These are phyloP conservation scores for Cisticola juncidis DNA, from an alignment of 2,113 vertebrate genomes.

Conservation along the genomic window DNA sequence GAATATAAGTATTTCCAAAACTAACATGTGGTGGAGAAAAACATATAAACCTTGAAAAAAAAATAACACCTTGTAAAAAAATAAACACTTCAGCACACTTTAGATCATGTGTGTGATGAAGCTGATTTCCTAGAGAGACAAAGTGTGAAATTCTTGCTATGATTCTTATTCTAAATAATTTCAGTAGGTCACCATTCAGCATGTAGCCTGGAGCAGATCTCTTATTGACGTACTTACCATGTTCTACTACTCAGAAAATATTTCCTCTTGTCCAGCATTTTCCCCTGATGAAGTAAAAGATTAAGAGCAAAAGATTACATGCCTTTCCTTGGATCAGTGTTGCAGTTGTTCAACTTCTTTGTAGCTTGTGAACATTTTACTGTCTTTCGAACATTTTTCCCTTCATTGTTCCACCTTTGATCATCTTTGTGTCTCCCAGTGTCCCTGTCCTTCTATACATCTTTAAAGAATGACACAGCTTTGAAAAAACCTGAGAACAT, in stretches of 20 bases:
- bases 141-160: constrained; percentile 70
- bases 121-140: constrained; percentile 57
- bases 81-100: constrained; percentile 34
- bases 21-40: neutral
- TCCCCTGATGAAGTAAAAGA: constrained; percentile 40
- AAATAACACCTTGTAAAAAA: constrained; percentile 29
- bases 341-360: neutral
- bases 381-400: neutral
- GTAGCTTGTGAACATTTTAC: neutral
- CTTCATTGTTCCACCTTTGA: constrained; percentile 4
- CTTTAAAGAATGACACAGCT: neutral
- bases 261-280: constrained; percentile 23
- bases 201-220: neutral
- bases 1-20: neutral
- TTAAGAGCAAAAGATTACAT: constrained; percentile 33
- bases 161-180: constrained; percentile 64
- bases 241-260: neutral
- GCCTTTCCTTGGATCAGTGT: neutral
- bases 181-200: constrained; percentile 48
- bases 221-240: neutral
- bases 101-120: constrained; percentile 61
- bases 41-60: neutral
- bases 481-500: neutral
- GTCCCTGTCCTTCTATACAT: neutral
- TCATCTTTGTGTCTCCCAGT: neutral